Conservation (phyloP, 2,888 invertebrate genomes). For the Silvanus unidentatus region DNA sequence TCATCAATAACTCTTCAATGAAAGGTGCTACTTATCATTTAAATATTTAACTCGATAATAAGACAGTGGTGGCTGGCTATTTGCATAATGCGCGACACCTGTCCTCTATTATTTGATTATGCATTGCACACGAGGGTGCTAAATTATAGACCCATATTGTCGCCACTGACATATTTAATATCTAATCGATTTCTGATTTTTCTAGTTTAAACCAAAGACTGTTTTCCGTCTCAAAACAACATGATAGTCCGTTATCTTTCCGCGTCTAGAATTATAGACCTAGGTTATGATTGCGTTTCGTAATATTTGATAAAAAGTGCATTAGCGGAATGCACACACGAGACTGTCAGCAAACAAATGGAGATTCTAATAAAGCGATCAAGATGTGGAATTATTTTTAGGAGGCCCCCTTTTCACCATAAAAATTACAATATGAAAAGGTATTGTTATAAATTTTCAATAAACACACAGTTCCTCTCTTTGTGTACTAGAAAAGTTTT, state of each 20-base stretch:
- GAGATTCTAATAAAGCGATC: no score
- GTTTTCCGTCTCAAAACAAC: no score
- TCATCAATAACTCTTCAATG: conserved; percentile 40
- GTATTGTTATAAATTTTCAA: conserved; percentile 26
- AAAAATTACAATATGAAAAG: no score
- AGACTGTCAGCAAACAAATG: no score
- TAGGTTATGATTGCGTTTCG: neutral
- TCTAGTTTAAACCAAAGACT: no score
- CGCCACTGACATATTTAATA: no score
- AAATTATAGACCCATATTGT: conserved; percentile 17
- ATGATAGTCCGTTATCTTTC: no score
- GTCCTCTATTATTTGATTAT: conserved; percentile 25
- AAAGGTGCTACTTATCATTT: conserved; percentile 47
- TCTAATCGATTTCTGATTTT: no score
- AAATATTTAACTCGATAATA: conserved; percentile 48
- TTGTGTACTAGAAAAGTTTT: conserved; percentile 12
- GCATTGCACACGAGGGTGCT: conserved; percentile 13
- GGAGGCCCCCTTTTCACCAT: no score
- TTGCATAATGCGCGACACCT: conserved; percentile 45
- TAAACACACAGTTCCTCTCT: conserved; percentile 12
- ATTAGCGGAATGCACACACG: no score
- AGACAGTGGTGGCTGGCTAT: conserved; percentile 37
- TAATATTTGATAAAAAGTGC: no score
- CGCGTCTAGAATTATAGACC: neutral
- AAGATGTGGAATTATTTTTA: conserved; percentile 21